Base-by-base conservation (phyloP, 2,888 invertebrate genomes). In the Limnephilus rhombicus region DNA sequence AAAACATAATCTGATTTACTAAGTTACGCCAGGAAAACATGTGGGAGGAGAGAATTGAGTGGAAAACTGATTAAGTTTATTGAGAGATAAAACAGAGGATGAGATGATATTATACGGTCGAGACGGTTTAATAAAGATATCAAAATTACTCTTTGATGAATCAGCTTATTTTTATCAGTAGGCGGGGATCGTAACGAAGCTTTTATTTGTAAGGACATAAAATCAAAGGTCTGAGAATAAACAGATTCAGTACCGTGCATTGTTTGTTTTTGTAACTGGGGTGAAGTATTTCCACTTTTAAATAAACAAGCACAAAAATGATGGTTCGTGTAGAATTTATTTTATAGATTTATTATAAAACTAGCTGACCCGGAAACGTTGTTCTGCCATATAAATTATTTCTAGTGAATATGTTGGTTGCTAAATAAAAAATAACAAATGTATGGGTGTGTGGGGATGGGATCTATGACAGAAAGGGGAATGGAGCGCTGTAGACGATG, bases 11-110 rank as follows among this genome's bases (percentile, higher is more conserved):
- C 18, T 29, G 31, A 13, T 31, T 18, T n/a, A 68, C 37, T 9
- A 9, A 83, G 83, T 24, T 24, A 37, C 15, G 83, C 18, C 18
- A 18, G 18, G 24, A 83, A 83, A 83, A 83, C 37, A 83, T 37
- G 18, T 31, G 37, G 37, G 11, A 41, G 83, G 37, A 34, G 82
- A 31, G 34, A 83, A 83, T 83, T 37, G 83, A 41, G 24, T 24
- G 24, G 83, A 83, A 83, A 18, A 83, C 37, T 83, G 83, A 83
- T 83, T 83, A 34, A 83, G 83, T 83, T 83, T 34, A 83, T 68
- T 83, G 83, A 34, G 11, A 37, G 11, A 34, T 83, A 37, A 83
- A 83, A 83, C 31, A 83, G 34, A 37, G 31, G 37, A 83, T 83
- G 83, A 37, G 83, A 83, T 34, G 18, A 41, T 41, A 34, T 37